Percentiles rank a stretch among this genome's conserved stretches.
Evolutionary conservation across 2,797 vertebrate species (phyloP).

Genomic region (Hippopotamyrus pictus): DNA sequence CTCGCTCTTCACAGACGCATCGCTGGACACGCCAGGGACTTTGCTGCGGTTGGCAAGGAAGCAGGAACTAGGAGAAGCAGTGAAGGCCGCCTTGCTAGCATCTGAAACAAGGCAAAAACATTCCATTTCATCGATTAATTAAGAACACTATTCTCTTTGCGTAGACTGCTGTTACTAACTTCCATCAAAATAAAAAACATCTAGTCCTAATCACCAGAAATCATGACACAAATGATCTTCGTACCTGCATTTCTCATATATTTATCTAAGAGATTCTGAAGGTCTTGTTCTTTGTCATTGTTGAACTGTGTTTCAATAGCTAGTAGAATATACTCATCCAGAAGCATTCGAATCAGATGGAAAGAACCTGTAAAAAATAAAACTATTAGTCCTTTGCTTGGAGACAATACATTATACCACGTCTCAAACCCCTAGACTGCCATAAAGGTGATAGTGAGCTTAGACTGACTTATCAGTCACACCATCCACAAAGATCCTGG

Average conservation of each 20-base stretch:
- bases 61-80: conserved; percentile 93
- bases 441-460: neutral
- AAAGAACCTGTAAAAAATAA: conserved; percentile 76
- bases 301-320: conserved; percentile 98
- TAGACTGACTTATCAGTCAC: neutral
- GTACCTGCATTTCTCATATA: conserved; percentile 97
- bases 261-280: conserved; percentile 92
- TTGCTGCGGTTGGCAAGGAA: conserved; percentile 94
- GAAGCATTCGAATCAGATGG: conserved; percentile 93
- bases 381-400: conserved; percentile 49
- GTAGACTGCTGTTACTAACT: neutral
- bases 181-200: neutral
- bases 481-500: neutral
- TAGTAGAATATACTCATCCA: conserved; percentile 96
- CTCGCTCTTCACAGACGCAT: conserved; percentile 85
- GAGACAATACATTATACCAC: conserved; percentile 60
- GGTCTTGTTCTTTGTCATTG: conserved; percentile 96
- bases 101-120: conserved; percentile 12
- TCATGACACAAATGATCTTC: neutral
- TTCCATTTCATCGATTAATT: neutral
- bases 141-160: neutral
- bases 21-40: conserved; percentile 47
- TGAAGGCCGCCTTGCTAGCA: conserved; percentile 91
- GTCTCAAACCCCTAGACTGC: conserved; percentile 38
- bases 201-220: neutral